A percentile compares a stretch with the other conserved stretches of the same genome.
These are phyloP conservation scores for Cyaniris semiargus DNA, from an alignment of 2,888 invertebrate genomes.

Conservation along the genomic window DNA sequence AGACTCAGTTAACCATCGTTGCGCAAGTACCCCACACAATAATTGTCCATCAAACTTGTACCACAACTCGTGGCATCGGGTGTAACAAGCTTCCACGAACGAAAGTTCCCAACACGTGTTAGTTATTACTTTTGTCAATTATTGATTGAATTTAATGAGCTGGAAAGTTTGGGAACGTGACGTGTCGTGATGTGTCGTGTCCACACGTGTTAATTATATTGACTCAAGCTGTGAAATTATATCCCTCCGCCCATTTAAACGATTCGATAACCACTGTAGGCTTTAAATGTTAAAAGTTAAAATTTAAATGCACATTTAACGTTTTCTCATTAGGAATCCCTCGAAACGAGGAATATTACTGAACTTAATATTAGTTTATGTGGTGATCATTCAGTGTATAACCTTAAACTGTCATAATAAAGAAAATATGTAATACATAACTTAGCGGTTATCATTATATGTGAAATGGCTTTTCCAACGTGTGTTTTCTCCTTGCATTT, in stretches of 20 bases:
- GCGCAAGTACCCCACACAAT: not conserved
- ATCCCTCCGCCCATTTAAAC: not conserved
- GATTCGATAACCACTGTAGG: not conserved
- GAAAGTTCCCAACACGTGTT: conserved; percentile 19
- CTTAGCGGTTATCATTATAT: too few relatives aligned
- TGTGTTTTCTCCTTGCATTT: too few relatives aligned
- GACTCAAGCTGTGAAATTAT: conserved; percentile 5
- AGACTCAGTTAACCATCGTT: too few relatives aligned
- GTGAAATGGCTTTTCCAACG: too few relatives aligned
- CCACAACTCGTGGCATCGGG: conserved; percentile 61
- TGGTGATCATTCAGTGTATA: too few relatives aligned
- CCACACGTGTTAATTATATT: conserved; percentile 22
- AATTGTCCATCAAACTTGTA: not conserved
- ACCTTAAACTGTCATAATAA: too few relatives aligned
- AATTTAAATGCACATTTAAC: not conserved
- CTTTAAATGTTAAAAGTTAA: not conserved
- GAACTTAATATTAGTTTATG: too few relatives aligned
- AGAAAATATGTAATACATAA: too few relatives aligned
- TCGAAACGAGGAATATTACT: not conserved
- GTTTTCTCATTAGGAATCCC: too few relatives aligned
- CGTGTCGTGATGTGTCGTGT: conserved; percentile 7
- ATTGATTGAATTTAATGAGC: conserved; percentile 31
- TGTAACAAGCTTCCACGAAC: conserved; percentile 44
- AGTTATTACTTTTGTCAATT: conserved; percentile 52
- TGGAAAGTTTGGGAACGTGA: conserved; percentile 19